Evolutionary conservation across 2,888 invertebrate genomes (phyloP).

Genomic region (Melipona beecheii): DNA sequence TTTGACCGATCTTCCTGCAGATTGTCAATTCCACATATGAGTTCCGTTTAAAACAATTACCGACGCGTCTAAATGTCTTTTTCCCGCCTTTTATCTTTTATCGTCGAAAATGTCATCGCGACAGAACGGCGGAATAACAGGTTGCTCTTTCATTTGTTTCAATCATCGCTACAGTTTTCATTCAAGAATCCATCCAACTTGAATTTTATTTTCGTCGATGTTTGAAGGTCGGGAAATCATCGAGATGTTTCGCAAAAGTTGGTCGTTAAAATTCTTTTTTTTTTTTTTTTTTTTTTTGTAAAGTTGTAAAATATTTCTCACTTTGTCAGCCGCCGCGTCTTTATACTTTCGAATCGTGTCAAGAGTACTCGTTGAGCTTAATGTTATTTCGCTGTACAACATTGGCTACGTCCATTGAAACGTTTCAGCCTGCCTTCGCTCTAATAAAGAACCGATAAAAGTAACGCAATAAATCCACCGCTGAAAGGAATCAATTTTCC

Average conservation of each 20-base stretch:
- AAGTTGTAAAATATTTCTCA: neutral
- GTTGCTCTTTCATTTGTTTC: neutral
- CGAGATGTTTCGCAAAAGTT: no score
- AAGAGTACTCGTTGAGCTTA: neutral
- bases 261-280: no score
- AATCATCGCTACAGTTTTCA: neutral
- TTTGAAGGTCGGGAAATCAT: neutral
- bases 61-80: neutral
- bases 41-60: neutral
- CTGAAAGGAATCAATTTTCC: conserved; percentile 8
- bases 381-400: neutral
- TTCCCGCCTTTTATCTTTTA: neutral
- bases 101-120: neutral
- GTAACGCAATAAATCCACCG: conserved; percentile 13
- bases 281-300: no score
- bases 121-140: neutral
- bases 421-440: neutral
- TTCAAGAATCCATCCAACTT: neutral
- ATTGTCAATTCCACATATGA: neutral
- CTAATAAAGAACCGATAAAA: conserved; percentile 5
- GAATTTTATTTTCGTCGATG: neutral
- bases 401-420: neutral
- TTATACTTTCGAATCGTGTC: neutral
- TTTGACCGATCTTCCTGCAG: neutral
- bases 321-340: neutral